A percentile compares a stretch with the other conserved stretches of the same genome.
phyloP scores from a whole-genome alignment of 2,113 vertebrate species.

The Catagonus wagneri region DNA sequence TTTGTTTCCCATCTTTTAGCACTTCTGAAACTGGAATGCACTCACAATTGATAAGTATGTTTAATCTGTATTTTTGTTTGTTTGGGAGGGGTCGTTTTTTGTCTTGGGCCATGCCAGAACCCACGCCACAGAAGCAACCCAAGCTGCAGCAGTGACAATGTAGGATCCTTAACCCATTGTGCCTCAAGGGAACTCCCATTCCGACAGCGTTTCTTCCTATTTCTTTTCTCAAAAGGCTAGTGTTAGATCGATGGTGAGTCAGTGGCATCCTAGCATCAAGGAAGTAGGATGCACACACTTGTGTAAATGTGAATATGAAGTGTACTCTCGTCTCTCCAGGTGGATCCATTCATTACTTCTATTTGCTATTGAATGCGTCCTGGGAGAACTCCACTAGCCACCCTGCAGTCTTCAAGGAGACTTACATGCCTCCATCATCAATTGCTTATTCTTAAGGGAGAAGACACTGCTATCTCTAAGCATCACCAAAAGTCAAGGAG shows the following conservation, averaged over 20 bases:
- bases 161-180: too few species aligned
- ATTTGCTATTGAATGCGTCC: not conserved
- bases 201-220: too few species aligned
- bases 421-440: fast-evolving
- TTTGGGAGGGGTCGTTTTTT: too few species aligned
- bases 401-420: not conserved
- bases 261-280: not conserved
- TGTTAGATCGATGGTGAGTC: not conserved
- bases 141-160: too few species aligned
- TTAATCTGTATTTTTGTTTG: not conserved
- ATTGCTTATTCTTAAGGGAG: not conserved
- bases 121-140: too few species aligned
- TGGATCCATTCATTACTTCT: fast-evolving
- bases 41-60: fast-evolving
- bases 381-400: not conserved
- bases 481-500: not conserved
- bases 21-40: not conserved
- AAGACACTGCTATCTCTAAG: not conserved
- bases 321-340: not conserved
- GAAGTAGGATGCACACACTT: fast-evolving
- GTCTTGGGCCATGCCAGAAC: too few species aligned
- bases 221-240: not conserved
- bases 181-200: too few species aligned
- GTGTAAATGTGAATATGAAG: fast-evolving
- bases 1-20: not conserved